Evolutionary conservation across 2,888 invertebrate species (phyloP), one percentile per base, ranked within the genome.

Genomic region (Epinotia nisella): DNA sequence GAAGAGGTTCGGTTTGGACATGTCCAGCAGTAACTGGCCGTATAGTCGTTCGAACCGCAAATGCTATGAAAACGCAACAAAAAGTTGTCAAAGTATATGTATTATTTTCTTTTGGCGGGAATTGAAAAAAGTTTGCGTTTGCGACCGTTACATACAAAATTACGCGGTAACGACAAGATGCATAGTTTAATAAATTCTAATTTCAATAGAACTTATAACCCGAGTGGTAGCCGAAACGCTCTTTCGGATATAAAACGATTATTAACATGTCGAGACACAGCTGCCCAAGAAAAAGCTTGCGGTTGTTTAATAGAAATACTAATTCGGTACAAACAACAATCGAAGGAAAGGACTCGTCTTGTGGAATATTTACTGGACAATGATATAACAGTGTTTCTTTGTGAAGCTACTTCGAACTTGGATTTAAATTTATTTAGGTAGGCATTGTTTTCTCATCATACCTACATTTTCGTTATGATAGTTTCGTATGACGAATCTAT

Each of bases 381-480:
- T 75, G 93, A 93, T 76, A 90, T 92, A 51, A 88, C 86, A 3
- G 89, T 92, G 51, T 93, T 93, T 79, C 83, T 93, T 13, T 92
- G 93, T 77, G 93, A 92, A 83, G 91, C 92, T 29, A 91, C 88
- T 53, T 87, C 91, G 11, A 93, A 93, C 77, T 84, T 93, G 79
- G 91, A 92, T 77, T 90, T 89, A 76, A 79, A 85, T 17, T 82
- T 93, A 29, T 92, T 92, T 78, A 87, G 83, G 93, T 92, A 76
- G 74, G 56, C 24, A 56, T 19, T 59, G 24, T 58, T 59, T 59
- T 39, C 5, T 59, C 39, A 59, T 35, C 0, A 59, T 58, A n/a
- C 9, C 35, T 35, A 29, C 5, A 7, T 5, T 29, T n/a, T 49
- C 1, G 0, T 45, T 15, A n/a, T 49, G n/a, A 4, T 15, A 7